phyloP scores from a whole-genome alignment of 2,113 vertebrate genomes.

The Mesocricetus auratus region DNA sequence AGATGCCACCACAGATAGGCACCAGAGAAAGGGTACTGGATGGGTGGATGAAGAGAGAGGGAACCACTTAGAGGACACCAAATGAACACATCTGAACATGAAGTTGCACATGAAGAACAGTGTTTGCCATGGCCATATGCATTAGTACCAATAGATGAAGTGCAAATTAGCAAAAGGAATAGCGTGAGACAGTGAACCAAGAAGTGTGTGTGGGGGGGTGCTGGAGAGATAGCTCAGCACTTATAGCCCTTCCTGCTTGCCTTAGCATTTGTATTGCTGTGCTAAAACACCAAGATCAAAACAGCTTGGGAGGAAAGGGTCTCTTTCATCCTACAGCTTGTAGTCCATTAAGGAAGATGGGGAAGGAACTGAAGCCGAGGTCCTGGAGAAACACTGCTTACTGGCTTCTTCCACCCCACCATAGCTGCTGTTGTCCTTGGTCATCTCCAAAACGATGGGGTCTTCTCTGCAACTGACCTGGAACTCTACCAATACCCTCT shows the following conservation, averaged over 20 bases:
- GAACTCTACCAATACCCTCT: not conserved
- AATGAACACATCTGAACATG: not conserved
- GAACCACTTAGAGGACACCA: conserved; percentile 48
- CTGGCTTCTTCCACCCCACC: not conserved
- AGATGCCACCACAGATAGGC: not conserved
- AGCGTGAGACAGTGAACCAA: not conserved
- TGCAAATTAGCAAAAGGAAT: not conserved
- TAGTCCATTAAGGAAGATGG: not conserved
- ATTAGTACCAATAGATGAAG: not conserved
- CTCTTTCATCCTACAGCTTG: not conserved
- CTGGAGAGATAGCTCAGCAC: not conserved
- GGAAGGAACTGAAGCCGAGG: not conserved
- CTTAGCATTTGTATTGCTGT: not conserved
- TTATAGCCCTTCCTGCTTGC: not conserved
- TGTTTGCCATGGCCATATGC: not conserved
- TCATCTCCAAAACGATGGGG: not conserved
- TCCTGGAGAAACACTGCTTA: too few species aligned
- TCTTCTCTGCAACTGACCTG: not conserved
- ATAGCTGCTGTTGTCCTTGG: not conserved
- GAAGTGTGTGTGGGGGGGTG: not conserved
- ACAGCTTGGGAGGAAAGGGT: not conserved
- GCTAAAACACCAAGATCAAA: not conserved
- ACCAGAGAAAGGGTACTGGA: not conserved
- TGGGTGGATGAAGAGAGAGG: conserved; percentile 51
- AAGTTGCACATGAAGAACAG: conserved; percentile 25